These are phyloP conservation scores for Acropora yongei DNA, from an alignment of 64 coral and sea anemone species.

Conservation along the genomic window DNA sequence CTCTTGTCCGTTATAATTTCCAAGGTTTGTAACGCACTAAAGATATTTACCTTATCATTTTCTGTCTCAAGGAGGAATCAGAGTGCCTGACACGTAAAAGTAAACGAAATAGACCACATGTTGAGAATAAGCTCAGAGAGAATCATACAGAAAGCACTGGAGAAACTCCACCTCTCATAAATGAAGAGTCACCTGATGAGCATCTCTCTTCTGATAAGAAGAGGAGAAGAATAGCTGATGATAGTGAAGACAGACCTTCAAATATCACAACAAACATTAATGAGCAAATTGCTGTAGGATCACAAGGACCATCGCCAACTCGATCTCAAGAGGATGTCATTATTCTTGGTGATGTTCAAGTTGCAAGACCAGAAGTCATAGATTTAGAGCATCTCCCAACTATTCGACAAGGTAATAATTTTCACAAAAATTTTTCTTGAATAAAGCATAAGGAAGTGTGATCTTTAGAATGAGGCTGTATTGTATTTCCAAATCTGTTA, in stretches of 20 bases:
- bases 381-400: conserved; percentile 41
- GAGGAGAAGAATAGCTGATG: neutral
- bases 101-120: conserved; percentile 2
- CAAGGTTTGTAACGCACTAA: too few species aligned
- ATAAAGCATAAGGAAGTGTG: too few species aligned
- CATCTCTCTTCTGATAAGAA: neutral
- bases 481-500: too few species aligned
- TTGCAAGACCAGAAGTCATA: conserved; percentile 48
- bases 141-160: neutral
- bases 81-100: neutral
- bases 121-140: neutral
- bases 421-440: neutral
- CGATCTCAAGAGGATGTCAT: conserved; percentile 31
- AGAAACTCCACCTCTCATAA: neutral
- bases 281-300: conserved; percentile 11
- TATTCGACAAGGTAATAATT: conserved; percentile 4
- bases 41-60: neutral
- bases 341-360: conserved; percentile 43
- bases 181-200: neutral
- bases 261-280: neutral
- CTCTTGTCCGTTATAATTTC: too few species aligned
- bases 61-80: conserved; percentile 26
- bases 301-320: conserved; percentile 4
- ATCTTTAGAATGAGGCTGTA: too few species aligned
- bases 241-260: neutral